Conservation (phyloP, 2,797 vertebrate species). For the Antrozous pallidus region DNA sequence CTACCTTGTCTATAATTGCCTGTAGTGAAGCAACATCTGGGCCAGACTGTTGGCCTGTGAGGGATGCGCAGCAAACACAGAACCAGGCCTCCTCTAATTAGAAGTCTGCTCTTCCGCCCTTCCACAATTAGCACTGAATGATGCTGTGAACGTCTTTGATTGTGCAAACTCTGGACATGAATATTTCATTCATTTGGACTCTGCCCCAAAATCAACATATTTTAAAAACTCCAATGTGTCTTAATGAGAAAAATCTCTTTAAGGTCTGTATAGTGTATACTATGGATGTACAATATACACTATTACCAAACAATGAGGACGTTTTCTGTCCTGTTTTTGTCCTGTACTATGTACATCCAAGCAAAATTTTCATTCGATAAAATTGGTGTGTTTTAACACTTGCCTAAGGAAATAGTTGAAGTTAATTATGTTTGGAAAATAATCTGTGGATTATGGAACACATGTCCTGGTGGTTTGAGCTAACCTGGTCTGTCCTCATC, state of each 20-base stretch:
- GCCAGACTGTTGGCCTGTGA: neutral
- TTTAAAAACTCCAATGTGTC: neutral
- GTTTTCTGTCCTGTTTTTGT: neutral
- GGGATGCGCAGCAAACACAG: neutral
- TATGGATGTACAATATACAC: neutral
- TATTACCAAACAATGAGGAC: neutral
- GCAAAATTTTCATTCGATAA: neutral
- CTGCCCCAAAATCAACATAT: slow-evolving; percentile 35
- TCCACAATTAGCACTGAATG: slow-evolving; percentile 38
- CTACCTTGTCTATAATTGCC: neutral
- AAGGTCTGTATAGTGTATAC: neutral
- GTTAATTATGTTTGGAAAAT: neutral
- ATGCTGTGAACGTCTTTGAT: slow-evolving; percentile 47
- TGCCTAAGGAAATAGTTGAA: neutral
- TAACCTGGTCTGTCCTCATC: neutral
- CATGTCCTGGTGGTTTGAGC: neutral
- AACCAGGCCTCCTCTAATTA: slow-evolving; percentile 27
- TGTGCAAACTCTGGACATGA: slow-evolving; percentile 23
- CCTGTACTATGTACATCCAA: neutral
- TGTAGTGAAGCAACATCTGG: neutral
- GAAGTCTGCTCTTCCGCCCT: neutral
- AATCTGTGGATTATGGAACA: neutral
- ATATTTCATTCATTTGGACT: slow-evolving; percentile 58
- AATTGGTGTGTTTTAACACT: neutral
- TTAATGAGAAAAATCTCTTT: slow-evolving; percentile 28